phyloP scores from a whole-genome alignment of 2,113 vertebrate species.

The Scopus umbretta region DNA sequence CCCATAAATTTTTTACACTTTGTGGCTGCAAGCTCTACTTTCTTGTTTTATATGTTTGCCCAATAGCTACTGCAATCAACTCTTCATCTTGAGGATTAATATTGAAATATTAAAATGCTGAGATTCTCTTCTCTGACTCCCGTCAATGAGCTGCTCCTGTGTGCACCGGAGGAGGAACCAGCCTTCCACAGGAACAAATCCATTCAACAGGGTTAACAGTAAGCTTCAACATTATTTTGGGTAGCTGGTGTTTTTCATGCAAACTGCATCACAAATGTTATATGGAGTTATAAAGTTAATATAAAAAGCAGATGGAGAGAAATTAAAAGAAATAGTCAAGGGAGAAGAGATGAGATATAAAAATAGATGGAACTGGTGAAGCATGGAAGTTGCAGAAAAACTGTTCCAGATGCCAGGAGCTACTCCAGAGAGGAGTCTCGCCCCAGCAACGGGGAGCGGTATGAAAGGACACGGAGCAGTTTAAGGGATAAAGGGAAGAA shows the following conservation, averaged over 20 bases:
- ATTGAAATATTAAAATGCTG: not conserved
- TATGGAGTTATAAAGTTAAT: slow-evolving; percentile 54
- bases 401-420: slow-evolving; percentile 61
- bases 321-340: slow-evolving; percentile 64
- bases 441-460: not conserved
- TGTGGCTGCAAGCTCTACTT: not conserved
- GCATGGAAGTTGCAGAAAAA: slow-evolving; percentile 56
- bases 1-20: not conserved
- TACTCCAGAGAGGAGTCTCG: slow-evolving; percentile 15
- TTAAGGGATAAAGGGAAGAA: not conserved
- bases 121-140: not conserved
- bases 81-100: not conserved
- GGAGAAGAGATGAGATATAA: slow-evolving; percentile 58
- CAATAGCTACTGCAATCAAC: not conserved
- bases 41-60: not conserved
- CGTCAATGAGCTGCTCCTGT: not conserved
- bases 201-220: not conserved
- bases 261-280: slow-evolving; percentile 1
- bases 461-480: not conserved
- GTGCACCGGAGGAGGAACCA: not conserved
- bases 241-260: slow-evolving; percentile 9
- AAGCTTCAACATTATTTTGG: not conserved
- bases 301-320: slow-evolving; percentile 68
- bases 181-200: not conserved
- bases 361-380: slow-evolving; percentile 67